Conservation (phyloP, 1,140 invertebrate genomes). For the Cherax quadricarinatus region DNA sequence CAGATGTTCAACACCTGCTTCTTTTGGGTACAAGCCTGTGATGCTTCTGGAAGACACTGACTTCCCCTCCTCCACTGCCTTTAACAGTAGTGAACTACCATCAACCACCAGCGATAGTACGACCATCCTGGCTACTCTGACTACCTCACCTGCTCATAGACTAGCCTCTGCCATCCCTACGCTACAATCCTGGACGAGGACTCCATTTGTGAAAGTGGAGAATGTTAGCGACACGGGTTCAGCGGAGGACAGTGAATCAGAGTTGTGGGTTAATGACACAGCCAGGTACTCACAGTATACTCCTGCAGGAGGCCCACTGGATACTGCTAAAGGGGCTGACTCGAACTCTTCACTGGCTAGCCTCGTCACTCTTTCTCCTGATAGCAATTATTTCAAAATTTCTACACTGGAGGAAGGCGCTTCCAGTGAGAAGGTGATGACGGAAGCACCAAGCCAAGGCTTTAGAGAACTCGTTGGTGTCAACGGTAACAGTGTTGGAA, state of each 20-base stretch:
- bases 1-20: slow-evolving; percentile 73
- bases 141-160: neutral
- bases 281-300: too few species aligned
- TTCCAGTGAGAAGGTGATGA: neutral
- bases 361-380: too few species aligned
- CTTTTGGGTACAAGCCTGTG: slow-evolving; percentile 74
- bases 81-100: neutral
- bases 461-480: neutral
- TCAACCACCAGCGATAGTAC: neutral
- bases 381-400: too few species aligned
- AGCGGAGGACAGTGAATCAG: neutral
- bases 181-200: neutral
- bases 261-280: neutral
- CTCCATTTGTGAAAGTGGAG: neutral
- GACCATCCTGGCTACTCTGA: neutral
- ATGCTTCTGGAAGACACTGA: slow-evolving; percentile 74
- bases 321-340: too few species aligned
- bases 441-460: neutral
- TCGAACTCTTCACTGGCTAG: too few species aligned
- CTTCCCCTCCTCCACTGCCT: slow-evolving; percentile 48
- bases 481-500: neutral
- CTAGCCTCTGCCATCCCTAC: neutral
- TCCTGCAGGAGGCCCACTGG: too few species aligned
- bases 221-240: neutral
- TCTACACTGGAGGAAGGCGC: neutral